phyloP scores from a whole-genome alignment of 2,888 invertebrate genomes.

The Lasioglossum leucozonium region DNA sequence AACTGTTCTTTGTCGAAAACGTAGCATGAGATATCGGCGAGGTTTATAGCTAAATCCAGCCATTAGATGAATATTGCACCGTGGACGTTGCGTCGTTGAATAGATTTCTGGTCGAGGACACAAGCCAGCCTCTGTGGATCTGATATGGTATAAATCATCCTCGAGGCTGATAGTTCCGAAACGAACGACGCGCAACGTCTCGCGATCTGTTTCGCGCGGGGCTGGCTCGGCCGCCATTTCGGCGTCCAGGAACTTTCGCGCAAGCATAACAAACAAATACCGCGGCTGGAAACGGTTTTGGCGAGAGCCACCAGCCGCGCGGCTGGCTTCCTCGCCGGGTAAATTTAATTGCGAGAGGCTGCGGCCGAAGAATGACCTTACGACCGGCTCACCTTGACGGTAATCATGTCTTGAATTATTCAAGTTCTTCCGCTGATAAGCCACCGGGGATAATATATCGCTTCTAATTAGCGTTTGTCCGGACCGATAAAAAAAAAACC shows the following conservation, averaged over 20 bases:
- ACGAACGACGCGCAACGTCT: constrained; percentile 13
- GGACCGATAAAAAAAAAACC: constrained; percentile 25
- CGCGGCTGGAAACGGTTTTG: constrained; percentile 40
- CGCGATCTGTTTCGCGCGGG: background rate
- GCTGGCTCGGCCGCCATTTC: constrained; percentile 20
- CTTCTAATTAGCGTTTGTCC: constrained; percentile 58
- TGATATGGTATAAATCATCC: background rate
- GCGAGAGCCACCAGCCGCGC: constrained; percentile 1
- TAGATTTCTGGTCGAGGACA: background rate
- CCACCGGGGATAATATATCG: constrained; percentile 51
- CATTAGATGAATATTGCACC: background rate
- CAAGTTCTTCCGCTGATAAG: constrained; percentile 59
- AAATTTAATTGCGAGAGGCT: constrained; percentile 56
- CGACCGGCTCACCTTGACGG: constrained; percentile 64
- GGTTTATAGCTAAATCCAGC: background rate
- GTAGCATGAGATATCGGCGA: background rate
- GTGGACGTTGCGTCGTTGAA: background rate
- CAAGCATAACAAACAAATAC: constrained; percentile 60
- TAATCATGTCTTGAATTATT: constrained; percentile 65
- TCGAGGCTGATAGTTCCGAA: constrained; percentile 12
- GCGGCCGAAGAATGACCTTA: constrained; percentile 54
- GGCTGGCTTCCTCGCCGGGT: constrained; percentile 17
- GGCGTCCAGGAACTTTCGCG: constrained; percentile 5
- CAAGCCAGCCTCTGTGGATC: background rate
- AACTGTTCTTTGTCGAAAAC: background rate